A percentile compares a stretch with the other conserved stretches of the same genome.
These are phyloP conservation scores for Porites cylindrica DNA, from an alignment of 92 coral and sea anemone species.

Conservation along the genomic window DNA sequence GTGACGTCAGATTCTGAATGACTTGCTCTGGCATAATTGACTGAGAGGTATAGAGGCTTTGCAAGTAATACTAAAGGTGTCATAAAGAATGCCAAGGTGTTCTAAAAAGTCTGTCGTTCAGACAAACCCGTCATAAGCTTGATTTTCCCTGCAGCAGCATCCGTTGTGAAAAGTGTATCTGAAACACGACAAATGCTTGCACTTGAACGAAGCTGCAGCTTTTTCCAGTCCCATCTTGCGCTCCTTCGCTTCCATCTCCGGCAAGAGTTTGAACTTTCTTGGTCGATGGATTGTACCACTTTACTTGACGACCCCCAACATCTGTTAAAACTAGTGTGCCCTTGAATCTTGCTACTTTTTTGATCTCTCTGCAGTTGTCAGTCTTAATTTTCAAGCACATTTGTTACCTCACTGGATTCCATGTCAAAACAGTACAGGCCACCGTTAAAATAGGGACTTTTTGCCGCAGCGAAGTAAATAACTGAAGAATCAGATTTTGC, in stretches of 20 bases:
- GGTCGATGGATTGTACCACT: slow-evolving; percentile 51
- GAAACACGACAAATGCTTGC: too few species aligned
- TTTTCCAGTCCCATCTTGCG: slow-evolving; percentile 47
- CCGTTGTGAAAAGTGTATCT: too few species aligned
- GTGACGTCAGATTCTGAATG: too few species aligned
- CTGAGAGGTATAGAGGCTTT: too few species aligned
- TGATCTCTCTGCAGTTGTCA: slow-evolving; percentile 50
- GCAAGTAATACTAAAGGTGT: too few species aligned
- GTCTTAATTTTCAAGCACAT: slow-evolving; percentile 29
- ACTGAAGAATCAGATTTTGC: slow-evolving; percentile 23
- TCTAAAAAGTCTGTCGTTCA: too few species aligned
- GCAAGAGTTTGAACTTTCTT: slow-evolving; percentile 48
- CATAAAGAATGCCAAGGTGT: too few species aligned
- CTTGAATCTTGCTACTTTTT: slow-evolving; percentile 34
- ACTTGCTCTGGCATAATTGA: too few species aligned
- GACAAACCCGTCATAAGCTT: background rate
- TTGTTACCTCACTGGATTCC: slow-evolving; percentile 15
- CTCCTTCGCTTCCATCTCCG: slow-evolving; percentile 56
- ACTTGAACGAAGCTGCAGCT: background rate
- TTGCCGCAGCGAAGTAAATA: slow-evolving; percentile 41
- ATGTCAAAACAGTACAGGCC: slow-evolving; percentile 55
- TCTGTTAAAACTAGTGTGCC: slow-evolving; percentile 52
- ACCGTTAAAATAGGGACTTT: slow-evolving; percentile 37
- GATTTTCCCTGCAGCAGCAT: too few species aligned
- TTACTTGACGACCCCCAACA: slow-evolving; percentile 47